Percentiles rank a stretch among this genome's conserved stretches.
Evolutionary conservation across 2,113 vertebrate genomes (phyloP).

Genomic region (Carassius gibelio): DNA sequence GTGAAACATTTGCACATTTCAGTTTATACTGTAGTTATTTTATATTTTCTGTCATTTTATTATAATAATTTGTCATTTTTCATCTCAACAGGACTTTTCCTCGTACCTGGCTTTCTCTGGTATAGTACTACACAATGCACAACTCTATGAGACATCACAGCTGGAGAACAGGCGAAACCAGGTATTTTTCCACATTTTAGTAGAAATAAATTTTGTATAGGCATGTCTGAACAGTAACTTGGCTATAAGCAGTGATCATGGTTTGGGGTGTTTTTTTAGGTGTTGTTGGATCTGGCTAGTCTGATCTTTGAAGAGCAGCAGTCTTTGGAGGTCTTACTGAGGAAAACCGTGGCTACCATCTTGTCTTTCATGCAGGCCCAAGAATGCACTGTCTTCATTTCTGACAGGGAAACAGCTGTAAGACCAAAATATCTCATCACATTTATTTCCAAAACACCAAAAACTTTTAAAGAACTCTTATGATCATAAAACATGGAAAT

Average conservation of each 20-base stretch:
- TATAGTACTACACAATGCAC: constrained; percentile 96
- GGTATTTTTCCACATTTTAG: constrained; percentile 66
- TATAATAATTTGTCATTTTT: constrained; percentile 3
- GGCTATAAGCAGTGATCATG: neutral
- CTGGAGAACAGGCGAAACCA: constrained; percentile 95
- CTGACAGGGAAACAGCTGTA: constrained; percentile 87
- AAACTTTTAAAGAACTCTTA: neutral
- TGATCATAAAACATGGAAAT: neutral
- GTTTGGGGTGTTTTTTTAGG: constrained; percentile 70
- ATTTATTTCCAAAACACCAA: neutral
- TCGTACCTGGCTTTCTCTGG: constrained; percentile 94
- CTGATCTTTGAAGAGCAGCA: constrained; percentile 98
- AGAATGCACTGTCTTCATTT: constrained; percentile 92
- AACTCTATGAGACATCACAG: constrained; percentile 92
- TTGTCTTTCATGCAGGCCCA: constrained; percentile 97
- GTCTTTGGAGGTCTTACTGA: constrained; percentile 90
- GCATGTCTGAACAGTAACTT: neutral
- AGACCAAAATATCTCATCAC: constrained; percentile 57
- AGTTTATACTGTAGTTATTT: neutral
- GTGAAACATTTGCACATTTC: constrained; percentile 67
- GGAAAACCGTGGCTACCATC: constrained; percentile 94
- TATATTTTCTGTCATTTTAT: neutral
- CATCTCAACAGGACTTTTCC: constrained; percentile 85
- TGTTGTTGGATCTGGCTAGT: constrained; percentile 93
- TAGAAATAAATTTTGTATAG: neutral